Base-by-base conservation (phyloP, 2,113 vertebrate genomes). In the Saimiri boliviensis region DNA sequence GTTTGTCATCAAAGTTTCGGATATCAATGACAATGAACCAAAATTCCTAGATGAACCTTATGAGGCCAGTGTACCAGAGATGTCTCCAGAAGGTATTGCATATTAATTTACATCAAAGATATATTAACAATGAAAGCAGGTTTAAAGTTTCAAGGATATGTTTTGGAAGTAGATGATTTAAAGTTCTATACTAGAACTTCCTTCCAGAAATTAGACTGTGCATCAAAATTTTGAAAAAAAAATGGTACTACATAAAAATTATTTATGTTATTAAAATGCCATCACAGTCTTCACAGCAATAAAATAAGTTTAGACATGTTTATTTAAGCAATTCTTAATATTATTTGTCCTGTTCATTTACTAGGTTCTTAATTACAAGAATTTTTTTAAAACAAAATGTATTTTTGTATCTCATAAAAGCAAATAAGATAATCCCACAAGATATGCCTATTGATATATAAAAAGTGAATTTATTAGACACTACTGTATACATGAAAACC, bases 11-110 rank as follows among this genome's bases (percentile, higher is more conserved):
- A 99, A 98, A 95, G 99, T 99, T 94, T 98, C 97, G 97, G 99
- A 99, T 98, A 96, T 99, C 98, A 99, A 99, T 95, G 99, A 99
- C 97, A 99, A 99, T 71, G 98, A 98, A 95, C 99, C 99, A 0
- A 98, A 98, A 96, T 99, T 99, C 98, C 99, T 99, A 97, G 98
- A 99, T 87, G 99, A 98, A 96, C 99, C 99, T 17, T 99, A 99
- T 96, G 97, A 99, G 91, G 99, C 99, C 96, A 99, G 98, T 94
- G 98, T 99, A 96, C 99, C 99, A 5, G 99, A 99, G 98, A 99
- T 99, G 99, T 99, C 99, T 93, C 99, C 99, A 92, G 98, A 98
- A 74, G 99, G 99, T 99, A 99, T 1, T 63, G 35, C 2, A 70
- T 90, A 73, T 93, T 90, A 70, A 80, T 94, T 97, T 96, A 95